Evolutionary conservation across 2,888 invertebrate species (phyloP).

Genomic region (Gandaritis pyraliata): DNA sequence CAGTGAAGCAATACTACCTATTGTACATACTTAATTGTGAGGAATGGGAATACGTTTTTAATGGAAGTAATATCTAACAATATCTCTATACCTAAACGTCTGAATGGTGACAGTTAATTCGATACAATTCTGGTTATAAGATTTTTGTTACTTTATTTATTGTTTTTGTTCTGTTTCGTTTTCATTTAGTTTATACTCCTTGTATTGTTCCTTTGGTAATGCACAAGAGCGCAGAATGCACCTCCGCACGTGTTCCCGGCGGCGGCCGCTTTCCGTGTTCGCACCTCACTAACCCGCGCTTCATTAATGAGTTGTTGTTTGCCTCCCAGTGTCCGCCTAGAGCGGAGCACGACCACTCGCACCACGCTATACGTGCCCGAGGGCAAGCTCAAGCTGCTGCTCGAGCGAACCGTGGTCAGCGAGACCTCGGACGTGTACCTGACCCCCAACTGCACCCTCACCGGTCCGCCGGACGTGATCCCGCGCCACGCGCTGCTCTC

Average conservation of each 20-base stretch:
- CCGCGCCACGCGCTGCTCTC: slow-evolving; percentile 59
- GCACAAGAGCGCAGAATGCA: slow-evolving; percentile 2
- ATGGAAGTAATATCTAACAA: neutral
- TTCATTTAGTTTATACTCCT: slow-evolving; percentile 10
- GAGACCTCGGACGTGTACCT: slow-evolving; percentile 66
- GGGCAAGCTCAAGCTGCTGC: slow-evolving; percentile 62
- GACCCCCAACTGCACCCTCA: slow-evolving; percentile 68
- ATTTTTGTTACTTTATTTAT: neutral
- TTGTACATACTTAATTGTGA: neutral
- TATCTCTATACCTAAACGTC: neutral
- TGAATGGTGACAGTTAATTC: neutral
- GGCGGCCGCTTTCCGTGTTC: slow-evolving; percentile 49
- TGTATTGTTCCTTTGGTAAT: neutral
- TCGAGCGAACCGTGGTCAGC: slow-evolving; percentile 57
- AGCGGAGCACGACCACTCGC: slow-evolving; percentile 58
- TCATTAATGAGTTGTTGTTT: slow-evolving; percentile 62
- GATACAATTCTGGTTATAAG: neutral
- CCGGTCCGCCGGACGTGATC: slow-evolving; percentile 68
- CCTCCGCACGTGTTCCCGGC: slow-evolving; percentile 39
- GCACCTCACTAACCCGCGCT: slow-evolving; percentile 69
- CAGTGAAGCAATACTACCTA: too few relatives aligned
- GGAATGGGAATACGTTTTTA: neutral
- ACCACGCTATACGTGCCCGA: slow-evolving; percentile 57
- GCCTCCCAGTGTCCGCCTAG: slow-evolving; percentile 60
- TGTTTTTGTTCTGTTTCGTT: slow-evolving; percentile 8